Conservation (phyloP, 2,888 invertebrate genomes). For the Holacanthella duospinosa region DNA sequence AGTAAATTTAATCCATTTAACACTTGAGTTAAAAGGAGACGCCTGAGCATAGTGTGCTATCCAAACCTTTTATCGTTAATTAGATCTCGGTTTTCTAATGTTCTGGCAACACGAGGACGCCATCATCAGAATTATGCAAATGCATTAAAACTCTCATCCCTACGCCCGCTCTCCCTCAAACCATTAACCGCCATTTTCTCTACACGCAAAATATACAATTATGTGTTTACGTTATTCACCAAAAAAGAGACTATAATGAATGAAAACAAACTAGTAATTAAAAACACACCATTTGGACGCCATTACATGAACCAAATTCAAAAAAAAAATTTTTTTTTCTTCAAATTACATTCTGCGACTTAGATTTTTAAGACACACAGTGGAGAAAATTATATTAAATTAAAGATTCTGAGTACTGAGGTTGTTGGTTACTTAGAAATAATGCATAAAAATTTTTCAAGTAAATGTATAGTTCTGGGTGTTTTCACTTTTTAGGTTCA, state of each 20-base stretch:
- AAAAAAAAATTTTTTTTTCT: too few relatives aligned
- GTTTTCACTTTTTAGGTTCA: too few relatives aligned
- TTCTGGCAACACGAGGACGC: background rate
- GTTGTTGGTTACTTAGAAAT: too few relatives aligned
- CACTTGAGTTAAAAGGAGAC: constrained; percentile 1
- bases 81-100: constrained; percentile 3
- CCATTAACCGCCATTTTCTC: background rate
- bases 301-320: too few relatives aligned
- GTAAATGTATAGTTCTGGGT: too few relatives aligned
- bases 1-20: constrained; percentile 2
- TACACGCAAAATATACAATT: background rate
- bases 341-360: too few relatives aligned
- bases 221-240: background rate
- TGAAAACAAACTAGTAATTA: constrained; percentile 5
- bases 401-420: too few relatives aligned
- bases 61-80: constrained; percentile 5
- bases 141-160: background rate
- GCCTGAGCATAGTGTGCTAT: background rate
- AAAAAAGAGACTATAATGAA: background rate
- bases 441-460: too few relatives aligned
- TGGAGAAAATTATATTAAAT: too few relatives aligned
- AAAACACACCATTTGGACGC: background rate
- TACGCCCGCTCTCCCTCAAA: background rate
- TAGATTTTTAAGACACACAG: too few relatives aligned
- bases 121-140: constrained; percentile 3